Base-by-base conservation (phyloP, 2,888 invertebrate species). In the Brenthis daphne region DNA sequence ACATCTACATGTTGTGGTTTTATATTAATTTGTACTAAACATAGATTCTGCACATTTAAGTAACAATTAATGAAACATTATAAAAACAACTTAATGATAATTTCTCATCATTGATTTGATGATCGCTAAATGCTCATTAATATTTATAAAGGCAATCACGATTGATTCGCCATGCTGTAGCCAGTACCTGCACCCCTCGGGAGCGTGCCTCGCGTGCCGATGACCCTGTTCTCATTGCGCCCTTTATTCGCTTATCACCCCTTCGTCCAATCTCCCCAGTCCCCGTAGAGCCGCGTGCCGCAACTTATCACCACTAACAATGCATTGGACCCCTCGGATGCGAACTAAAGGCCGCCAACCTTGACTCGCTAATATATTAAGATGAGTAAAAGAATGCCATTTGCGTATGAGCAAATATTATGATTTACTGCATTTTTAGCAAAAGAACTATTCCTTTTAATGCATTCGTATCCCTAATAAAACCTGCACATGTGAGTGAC, bases 101-200 rank as follows among this genome's bases (percentile, higher is more conserved):
- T 56, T 24, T 37, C 47, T 24, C 51, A n/a, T 56, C 67, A 67
- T 67, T 68, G 65, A 69, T 65, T 67, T 37, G 65, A 55, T 69
- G 71, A 71, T 68, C 56, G 65, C 60, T 68, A 68, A 68, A 37
- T 24, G 63, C 64, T 72, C 68, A 67, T 73, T 51, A 70, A 72
- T 73, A 72, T 43, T 72, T 72, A 70, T 70, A 65, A 69, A 63
- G 60, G 58, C 68, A 69, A 64, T 71, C 64, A 67, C 64, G 66
- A 70, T 65, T 58, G 71, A 68, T 67, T 67, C 53, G 57, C 57
- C 47, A n/a, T 65, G 61, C 43, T 68, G 54, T 51, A 57, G 55
- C 47, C 68, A 16, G 73, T 68, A 33, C 60, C 69, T 69, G 68
- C 48, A 20, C 24, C 47, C 69, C 69, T 57, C 13, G 5, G 37